These are phyloP conservation scores for Dilophus febrilis DNA, from an alignment of 2,888 invertebrate genomes.

Conservation along the genomic window DNA sequence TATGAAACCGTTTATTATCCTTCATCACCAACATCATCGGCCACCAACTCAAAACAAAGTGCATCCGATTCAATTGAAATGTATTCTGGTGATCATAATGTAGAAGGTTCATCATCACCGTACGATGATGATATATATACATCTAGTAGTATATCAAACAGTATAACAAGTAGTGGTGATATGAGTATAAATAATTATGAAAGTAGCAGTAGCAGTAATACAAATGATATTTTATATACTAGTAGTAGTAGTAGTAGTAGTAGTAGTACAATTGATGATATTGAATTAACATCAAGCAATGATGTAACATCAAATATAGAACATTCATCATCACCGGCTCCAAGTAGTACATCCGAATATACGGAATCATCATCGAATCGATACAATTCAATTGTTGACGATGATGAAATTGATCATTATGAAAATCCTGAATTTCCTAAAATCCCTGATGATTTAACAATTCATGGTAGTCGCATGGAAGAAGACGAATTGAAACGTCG, in stretches of 20 bases:
- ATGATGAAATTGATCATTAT: conserved; percentile 19
- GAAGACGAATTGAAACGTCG: conserved; percentile 7
- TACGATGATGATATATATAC: too few relatives aligned
- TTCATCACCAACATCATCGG: background rate
- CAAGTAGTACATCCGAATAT: background rate
- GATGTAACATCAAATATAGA: background rate
- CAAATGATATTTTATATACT: too few relatives aligned
- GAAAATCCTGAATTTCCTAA: conserved; percentile 36
- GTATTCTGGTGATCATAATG: background rate
- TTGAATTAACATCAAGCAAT: background rate
- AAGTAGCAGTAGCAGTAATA: too few relatives aligned
- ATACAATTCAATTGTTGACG: conserved; percentile 12
- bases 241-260: too few relatives aligned
- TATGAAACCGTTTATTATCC: conserved; percentile 6
- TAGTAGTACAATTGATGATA: too few relatives aligned
- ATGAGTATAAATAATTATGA: too few relatives aligned
- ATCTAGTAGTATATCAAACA: too few relatives aligned
- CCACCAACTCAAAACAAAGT: background rate
- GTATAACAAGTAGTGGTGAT: too few relatives aligned
- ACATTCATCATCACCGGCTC: background rate
- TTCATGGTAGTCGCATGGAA: conserved; percentile 12
- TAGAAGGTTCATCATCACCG: too few relatives aligned
- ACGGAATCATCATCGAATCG: background rate
- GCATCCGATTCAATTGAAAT: background rate
- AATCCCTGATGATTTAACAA: conserved; percentile 33